Conservation (phyloP, 1,140 invertebrate genomes). For the Macrobrachium rosenbergii region DNA sequence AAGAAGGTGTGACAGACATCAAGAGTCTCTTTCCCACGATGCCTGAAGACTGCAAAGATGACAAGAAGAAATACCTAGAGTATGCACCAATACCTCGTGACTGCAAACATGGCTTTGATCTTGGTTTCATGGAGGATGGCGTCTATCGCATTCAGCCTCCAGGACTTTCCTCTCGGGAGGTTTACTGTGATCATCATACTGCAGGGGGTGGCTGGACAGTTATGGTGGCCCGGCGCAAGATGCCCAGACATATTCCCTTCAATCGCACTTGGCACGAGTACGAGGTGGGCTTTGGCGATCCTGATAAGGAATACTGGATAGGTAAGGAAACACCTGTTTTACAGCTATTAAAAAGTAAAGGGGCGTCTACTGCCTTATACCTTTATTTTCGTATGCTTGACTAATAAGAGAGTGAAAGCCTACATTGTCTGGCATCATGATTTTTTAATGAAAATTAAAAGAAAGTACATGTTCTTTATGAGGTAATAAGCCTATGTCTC, state of each 20-base stretch:
- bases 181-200: slow-evolving; percentile 63
- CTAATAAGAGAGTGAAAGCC: too few species aligned
- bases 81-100: slow-evolving; percentile 64
- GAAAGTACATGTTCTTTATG: too few species aligned
- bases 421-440: too few species aligned
- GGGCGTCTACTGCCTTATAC: too few species aligned
- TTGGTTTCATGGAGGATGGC: slow-evolving; percentile 64
- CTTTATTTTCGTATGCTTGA: too few species aligned
- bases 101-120: slow-evolving; percentile 62
- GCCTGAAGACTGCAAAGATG: slow-evolving; percentile 65
- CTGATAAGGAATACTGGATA: slow-evolving; percentile 65
- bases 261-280: slow-evolving; percentile 65
- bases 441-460: too few species aligned
- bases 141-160: slow-evolving; percentile 65
- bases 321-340: slow-evolving; percentile 16
- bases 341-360: not conserved
- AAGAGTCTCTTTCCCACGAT: slow-evolving; percentile 52
- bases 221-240: slow-evolving; percentile 60
- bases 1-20: slow-evolving; percentile 21
- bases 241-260: slow-evolving; percentile 64
- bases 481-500: too few species aligned
- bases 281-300: slow-evolving; percentile 65
- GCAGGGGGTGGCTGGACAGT: slow-evolving; percentile 65
- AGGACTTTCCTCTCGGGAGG: slow-evolving; percentile 55
- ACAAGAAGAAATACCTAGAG: slow-evolving; percentile 60